A percentile compares a stretch with the other conserved stretches of the same genome.
phyloP scores from a whole-genome alignment of 2,888 invertebrate genomes.

The Tetropium fuscum region DNA sequence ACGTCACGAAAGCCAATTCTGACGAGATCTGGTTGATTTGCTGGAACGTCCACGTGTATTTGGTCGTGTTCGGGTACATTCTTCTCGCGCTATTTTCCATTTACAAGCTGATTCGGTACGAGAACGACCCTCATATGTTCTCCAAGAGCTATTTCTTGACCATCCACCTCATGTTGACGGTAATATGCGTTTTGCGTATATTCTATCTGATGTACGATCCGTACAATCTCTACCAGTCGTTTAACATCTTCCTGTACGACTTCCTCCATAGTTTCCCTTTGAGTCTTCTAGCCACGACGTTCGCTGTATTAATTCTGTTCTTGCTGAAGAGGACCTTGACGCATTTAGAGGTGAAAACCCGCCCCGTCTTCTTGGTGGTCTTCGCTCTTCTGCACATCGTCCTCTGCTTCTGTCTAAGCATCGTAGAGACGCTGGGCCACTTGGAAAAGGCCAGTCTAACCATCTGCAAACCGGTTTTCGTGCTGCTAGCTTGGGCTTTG shows the following conservation, averaged over 20 bases:
- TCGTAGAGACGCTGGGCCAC: slow-evolving; percentile 72
- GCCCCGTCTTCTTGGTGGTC: slow-evolving; percentile 82
- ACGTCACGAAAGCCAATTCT: slow-evolving; percentile 61
- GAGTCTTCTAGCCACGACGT: slow-evolving; percentile 89
- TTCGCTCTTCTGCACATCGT: slow-evolving; percentile 84
- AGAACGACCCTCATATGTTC: slow-evolving; percentile 87
- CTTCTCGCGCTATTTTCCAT: slow-evolving; percentile 87
- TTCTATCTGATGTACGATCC: slow-evolving; percentile 93
- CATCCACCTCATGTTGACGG: slow-evolving; percentile 84
- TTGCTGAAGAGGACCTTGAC: slow-evolving; percentile 82
- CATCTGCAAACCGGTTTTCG: slow-evolving; percentile 88
- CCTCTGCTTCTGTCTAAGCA: slow-evolving; percentile 85
- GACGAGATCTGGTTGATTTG: slow-evolving; percentile 82
- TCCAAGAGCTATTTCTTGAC: slow-evolving; percentile 90
- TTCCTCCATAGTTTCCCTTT: slow-evolving; percentile 87
- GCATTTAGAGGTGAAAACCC: slow-evolving; percentile 75
- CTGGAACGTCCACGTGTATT: slow-evolving; percentile 93
- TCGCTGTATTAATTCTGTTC: slow-evolving; percentile 88
- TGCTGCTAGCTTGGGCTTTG: slow-evolving; percentile 85
- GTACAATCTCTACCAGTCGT: slow-evolving; percentile 86
- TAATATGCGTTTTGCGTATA: slow-evolving; percentile 85
- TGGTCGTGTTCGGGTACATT: slow-evolving; percentile 87
- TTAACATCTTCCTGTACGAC: slow-evolving; percentile 83
- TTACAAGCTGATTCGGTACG: slow-evolving; percentile 87
- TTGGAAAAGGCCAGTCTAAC: slow-evolving; percentile 68